A percentile compares a stretch with the other conserved stretches of the same genome.
Conservation (phyloP, 2,888 invertebrate species). For the Caenorhabditis sp. region DNA sequence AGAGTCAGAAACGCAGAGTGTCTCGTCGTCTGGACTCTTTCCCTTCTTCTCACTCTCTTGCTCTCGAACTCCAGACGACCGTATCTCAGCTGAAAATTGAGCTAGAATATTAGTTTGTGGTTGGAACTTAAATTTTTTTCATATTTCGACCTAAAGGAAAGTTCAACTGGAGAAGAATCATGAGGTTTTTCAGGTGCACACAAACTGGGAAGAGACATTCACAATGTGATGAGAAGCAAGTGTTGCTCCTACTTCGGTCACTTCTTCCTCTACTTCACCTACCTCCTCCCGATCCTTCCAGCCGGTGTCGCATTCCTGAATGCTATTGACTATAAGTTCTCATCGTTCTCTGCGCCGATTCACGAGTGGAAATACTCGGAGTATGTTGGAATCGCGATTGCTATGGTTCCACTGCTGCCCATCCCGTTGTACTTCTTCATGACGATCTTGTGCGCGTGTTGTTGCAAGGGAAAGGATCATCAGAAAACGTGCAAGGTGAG, state of each 20-base stretch:
- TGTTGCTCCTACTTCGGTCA: constrained; percentile 82
- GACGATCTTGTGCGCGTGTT: constrained; percentile 76
- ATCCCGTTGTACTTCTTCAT: constrained; percentile 81
- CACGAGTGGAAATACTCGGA: constrained; percentile 80
- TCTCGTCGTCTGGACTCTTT: too few relatives aligned
- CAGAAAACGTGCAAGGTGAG: constrained; percentile 60
- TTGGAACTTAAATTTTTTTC: too few relatives aligned
- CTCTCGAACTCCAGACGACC: too few relatives aligned
- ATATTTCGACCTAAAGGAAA: too few relatives aligned
- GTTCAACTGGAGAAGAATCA: too few relatives aligned
- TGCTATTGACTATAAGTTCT: constrained; percentile 78
- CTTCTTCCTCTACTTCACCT: constrained; percentile 79
- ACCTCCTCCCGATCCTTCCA: constrained; percentile 81
- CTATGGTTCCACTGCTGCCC: constrained; percentile 81
- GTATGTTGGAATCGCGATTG: constrained; percentile 78
- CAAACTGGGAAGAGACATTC: constrained; percentile 81
- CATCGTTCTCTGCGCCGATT: constrained; percentile 77
- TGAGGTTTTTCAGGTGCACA: constrained; percentile 81
- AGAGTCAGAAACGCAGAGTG: too few relatives aligned
- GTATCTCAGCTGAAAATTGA: too few relatives aligned
- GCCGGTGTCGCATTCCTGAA: constrained; percentile 80
- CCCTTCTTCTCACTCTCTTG: too few relatives aligned
- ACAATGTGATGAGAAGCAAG: constrained; percentile 75
- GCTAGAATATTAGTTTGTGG: too few relatives aligned
- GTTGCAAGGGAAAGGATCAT: constrained; percentile 70